These are phyloP conservation scores for Thymelicus sylvestris DNA, from an alignment of 2,888 invertebrate genomes.

Conservation along the genomic window DNA sequence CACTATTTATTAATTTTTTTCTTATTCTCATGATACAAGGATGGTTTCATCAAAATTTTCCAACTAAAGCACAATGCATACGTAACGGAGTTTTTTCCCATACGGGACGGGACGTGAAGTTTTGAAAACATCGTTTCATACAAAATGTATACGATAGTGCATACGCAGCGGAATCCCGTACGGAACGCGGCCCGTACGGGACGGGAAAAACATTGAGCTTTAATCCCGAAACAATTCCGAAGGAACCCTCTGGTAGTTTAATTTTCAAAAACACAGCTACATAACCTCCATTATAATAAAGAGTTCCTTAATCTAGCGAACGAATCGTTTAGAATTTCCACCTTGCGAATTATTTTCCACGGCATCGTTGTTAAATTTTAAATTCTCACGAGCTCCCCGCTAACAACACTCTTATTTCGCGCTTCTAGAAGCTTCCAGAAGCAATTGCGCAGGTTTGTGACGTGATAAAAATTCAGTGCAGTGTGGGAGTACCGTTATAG, in stretches of 20 bases:
- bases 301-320: conserved; percentile 17
- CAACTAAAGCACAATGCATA: no score
- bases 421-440: conserved; percentile 34
- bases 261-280: conserved; percentile 11
- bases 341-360: conserved; percentile 30
- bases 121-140: no score
- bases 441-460: conserved; percentile 38
- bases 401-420: conserved; percentile 37
- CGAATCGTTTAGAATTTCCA: conserved; percentile 26
- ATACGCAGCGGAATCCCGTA: no score
- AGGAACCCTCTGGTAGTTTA: background rate
- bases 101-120: no score
- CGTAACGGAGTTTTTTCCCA: no score
- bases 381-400: conserved; percentile 32
- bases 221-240: background rate
- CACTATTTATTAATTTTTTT: no score
- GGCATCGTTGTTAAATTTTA: conserved; percentile 35
- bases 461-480: conserved; percentile 38
- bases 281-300: conserved; percentile 9
- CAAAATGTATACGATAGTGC: no score
- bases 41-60: background rate
- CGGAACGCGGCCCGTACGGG: no score
- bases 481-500: conserved; percentile 29
- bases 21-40: no score
- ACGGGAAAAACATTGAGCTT: no score